These are phyloP conservation scores for Dromococcyx pavoninus DNA, from an alignment of 2,797 vertebrate genomes.

Conservation along the genomic window DNA sequence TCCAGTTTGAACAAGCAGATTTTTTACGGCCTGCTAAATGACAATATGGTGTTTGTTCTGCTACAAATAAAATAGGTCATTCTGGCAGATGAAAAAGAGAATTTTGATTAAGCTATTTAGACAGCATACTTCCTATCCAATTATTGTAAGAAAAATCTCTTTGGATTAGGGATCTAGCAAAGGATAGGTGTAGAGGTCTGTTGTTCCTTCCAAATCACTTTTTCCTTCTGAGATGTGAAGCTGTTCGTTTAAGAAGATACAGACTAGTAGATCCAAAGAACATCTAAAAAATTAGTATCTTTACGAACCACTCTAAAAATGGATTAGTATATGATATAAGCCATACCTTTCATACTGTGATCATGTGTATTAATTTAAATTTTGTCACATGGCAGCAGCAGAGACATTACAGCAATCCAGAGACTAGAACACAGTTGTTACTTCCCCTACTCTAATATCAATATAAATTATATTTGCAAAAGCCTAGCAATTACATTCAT, in stretches of 20 bases:
- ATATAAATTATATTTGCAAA: constrained; percentile 66
- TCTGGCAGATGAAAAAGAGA: background rate
- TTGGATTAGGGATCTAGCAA: background rate
- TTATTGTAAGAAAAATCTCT: background rate
- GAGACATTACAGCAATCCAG: background rate
- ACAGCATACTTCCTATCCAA: background rate
- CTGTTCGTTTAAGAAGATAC: background rate
- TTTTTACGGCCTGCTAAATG: background rate
- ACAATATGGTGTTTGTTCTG: background rate
- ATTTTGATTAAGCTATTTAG: background rate
- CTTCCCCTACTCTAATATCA: constrained; percentile 38
- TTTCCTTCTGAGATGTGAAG: background rate
- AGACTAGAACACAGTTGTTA: constrained; percentile 38
- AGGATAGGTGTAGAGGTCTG: background rate
- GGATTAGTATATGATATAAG: background rate
- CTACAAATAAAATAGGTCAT: background rate
- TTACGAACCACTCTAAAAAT: background rate
- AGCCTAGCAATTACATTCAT: constrained; percentile 46
- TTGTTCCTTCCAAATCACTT: background rate
- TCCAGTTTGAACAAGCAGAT: background rate
- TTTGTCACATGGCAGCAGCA: background rate
- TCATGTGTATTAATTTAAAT: background rate
- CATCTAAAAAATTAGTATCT: background rate
- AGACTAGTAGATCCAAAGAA: background rate
- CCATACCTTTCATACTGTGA: background rate